A percentile compares a stretch with the other conserved stretches of the same genome.
These are phyloP conservation scores for Dendrolimus kikuchii DNA, from an alignment of 1,140 invertebrate genomes.

Conservation along the genomic window DNA sequence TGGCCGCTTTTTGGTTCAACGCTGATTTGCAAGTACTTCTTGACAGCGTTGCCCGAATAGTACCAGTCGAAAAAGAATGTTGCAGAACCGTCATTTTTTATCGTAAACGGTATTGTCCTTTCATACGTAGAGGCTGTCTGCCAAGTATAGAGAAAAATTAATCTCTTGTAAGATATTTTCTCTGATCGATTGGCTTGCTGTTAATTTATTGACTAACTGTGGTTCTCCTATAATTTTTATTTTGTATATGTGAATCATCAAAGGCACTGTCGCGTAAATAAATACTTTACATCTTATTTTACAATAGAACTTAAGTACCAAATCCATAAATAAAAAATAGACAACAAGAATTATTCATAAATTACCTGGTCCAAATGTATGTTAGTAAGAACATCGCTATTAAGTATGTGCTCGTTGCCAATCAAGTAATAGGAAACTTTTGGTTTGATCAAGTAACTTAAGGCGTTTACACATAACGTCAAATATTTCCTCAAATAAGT, in stretches of 20 bases:
- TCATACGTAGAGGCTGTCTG: conserved; percentile 62
- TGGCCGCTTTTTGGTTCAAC: conserved; percentile 47
- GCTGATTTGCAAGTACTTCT: conserved; percentile 44
- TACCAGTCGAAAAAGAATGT: conserved; percentile 59
- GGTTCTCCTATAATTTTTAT: no score
- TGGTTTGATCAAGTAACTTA: conserved; percentile 52
- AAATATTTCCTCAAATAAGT: conserved; percentile 44
- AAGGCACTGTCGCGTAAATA: no score
- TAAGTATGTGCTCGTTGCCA: conserved; percentile 43
- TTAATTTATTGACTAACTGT: no score
- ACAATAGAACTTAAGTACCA: no score
- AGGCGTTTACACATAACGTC: conserved; percentile 52
- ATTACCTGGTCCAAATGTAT: conserved; percentile 58
- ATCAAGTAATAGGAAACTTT: conserved; percentile 54
- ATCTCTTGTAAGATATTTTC: no score
- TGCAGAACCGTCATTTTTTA: conserved; percentile 57
- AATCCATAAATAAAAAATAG: not conserved
- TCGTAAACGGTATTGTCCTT: conserved; percentile 47
- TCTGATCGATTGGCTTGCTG: no score
- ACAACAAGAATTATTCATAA: not conserved
- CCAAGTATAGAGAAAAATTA: not conserved
- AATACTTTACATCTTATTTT: no score
- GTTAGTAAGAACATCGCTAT: conserved; percentile 44
- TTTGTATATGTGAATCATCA: no score
- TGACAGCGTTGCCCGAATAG: conserved; percentile 36